Base-by-base conservation (phyloP, 2,797 vertebrate species). In the Thalassophryne amazonica region DNA sequence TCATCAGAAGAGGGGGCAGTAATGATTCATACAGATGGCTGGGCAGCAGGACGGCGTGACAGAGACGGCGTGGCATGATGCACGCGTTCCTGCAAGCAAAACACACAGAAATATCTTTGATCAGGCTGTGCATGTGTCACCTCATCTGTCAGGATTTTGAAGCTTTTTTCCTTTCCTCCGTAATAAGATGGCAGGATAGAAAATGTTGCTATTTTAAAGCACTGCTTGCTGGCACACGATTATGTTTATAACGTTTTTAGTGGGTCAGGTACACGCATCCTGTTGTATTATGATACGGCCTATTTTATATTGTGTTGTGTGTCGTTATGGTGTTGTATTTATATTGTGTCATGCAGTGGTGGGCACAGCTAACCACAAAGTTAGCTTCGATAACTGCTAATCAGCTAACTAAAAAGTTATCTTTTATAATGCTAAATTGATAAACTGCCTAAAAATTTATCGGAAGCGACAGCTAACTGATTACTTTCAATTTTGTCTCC, bases 101-200 rank as follows among this genome's bases (percentile, higher is more conserved):
- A 65, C 67, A 64, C 33, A 47, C 56, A 49, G 54, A 60, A 61
- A 78, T 45, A 51, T 74, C 69, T 85, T 68, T 82, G 69, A 85
- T 80, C 45, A 11, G 23, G 15, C 53, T 30, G 38, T 32, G 51
- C 54, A 82, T 8, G 58, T 53, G 62, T 70, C 70, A 57, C 40
- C 55, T 78, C 80, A 76, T 84, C 85, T 84, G 78, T 78, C 78
- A 81, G 64, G 59, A 66, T 74, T 71, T 33, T 60, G 31, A 70
- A 80, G 55, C n/a, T 45, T 48, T 13, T 31, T 36, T 38, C 49
- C 52, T 40, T 39, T 27, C 21, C 45, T 56, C 53, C 56, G 73
- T 83, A 76, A 82, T 78, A 81, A 78, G n/a, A 80, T 70, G 79
- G 77, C 73, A 81, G 68, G 60, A 69, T 64, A 59, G 68, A 78